phyloP scores from a whole-genome alignment of 2,113 vertebrate species.

The Campylomormyrus tamandua region DNA sequence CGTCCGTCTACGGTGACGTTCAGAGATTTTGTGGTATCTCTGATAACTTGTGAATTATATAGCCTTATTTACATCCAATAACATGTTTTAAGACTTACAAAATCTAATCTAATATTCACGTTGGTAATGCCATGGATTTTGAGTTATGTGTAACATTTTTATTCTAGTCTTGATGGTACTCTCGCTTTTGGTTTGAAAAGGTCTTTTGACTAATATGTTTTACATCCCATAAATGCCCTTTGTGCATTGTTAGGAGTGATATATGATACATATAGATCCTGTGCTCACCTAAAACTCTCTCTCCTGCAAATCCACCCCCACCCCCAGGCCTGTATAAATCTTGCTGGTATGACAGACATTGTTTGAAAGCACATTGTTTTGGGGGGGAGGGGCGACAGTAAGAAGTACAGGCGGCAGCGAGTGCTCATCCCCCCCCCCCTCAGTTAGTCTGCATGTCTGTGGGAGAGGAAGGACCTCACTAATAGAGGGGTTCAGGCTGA shows the following conservation, averaged over 20 bases:
- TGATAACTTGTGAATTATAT: background rate
- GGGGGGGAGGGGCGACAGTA: conserved; percentile 16
- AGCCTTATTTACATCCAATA: background rate
- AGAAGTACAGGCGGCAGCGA: background rate
- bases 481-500: background rate
- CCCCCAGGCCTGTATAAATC: background rate
- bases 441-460: background rate
- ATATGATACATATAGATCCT: background rate
- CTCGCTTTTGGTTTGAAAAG: background rate
- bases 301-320: background rate
- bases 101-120: background rate
- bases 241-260: background rate
- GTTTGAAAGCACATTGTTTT: background rate
- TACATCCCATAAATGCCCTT: background rate
- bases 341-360: background rate
- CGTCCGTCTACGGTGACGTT: background rate
- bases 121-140: background rate
- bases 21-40: background rate
- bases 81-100: background rate
- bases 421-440: background rate
- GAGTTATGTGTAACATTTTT: background rate
- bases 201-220: background rate
- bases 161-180: background rate
- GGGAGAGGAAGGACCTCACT: background rate
- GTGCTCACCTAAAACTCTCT: background rate